Evolutionary conservation across 2,888 invertebrate genomes (phyloP), one percentile per base, ranked within the genome.

Genomic region (Himalopsyche japonica): DNA sequence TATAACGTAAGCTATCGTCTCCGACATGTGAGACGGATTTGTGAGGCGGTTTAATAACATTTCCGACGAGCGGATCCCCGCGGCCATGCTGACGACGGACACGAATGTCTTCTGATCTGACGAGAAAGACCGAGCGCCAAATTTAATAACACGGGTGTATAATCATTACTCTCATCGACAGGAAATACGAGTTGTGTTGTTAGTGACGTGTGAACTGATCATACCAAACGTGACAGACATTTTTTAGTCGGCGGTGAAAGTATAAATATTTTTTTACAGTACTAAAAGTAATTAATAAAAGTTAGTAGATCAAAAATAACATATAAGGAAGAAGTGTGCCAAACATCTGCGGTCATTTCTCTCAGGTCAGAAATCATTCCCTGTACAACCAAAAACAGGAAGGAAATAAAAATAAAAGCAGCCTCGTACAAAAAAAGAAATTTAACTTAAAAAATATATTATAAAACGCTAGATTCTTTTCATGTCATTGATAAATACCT

Each of bases 401-500:
- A 49, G 30, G 37, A 49, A 77, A 77, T 49, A 81, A 78, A 48
- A 84, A 82, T 24, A 79, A 78, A 78, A 79, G 64, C 79, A 79
- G 78, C 78, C 30, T 70, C 48, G 37, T 34, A 49, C 24, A 47
- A 81, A 27, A 80, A 78, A 84, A 70, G 70, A 70, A 80, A 48
- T 24, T n/a, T 76, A 77, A 81, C 64, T 34, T 34, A 81, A 57
- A 20, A 37, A 34, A 76, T 76, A 78, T 12, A 70, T 12, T 30
- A 70, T 27, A 70, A 57, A 81, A 80, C 49, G 49, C 85, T 80
- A 85, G 64, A 81, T 76, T 85, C 85, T 81, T 43, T 78, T 81
- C 81, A 81, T 82, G 20, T 82, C 43, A 82, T 57, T 82, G 57
- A 86, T 84, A 86, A 86, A 86, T 84, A 86, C 85, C 84, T 85